These are phyloP conservation scores for Pleuronectes platessa DNA, from an alignment of 2,113 vertebrate genomes.

Conservation along the genomic window DNA sequence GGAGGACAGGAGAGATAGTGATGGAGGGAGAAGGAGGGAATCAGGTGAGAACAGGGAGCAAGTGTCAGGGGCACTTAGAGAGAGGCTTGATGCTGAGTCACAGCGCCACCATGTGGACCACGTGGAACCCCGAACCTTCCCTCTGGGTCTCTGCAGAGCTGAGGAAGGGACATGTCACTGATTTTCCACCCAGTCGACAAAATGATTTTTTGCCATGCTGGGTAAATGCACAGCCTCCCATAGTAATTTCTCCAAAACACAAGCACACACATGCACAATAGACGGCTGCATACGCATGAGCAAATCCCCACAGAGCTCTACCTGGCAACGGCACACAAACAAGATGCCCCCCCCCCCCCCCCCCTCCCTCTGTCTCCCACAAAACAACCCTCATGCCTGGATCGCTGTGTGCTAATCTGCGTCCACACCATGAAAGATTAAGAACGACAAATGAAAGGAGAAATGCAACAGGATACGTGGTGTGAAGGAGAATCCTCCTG, in stretches of 20 bases:
- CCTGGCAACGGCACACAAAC: slow-evolving; percentile 68
- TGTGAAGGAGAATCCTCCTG: slow-evolving; percentile 16
- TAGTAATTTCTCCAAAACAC: slow-evolving; percentile 65
- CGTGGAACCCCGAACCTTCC: neutral
- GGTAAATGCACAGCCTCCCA: slow-evolving; percentile 62
- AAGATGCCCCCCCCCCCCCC: neutral
- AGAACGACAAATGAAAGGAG: neutral
- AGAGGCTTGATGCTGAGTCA: slow-evolving; percentile 62
- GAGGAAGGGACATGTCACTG: slow-evolving; percentile 55
- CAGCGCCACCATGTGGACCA: slow-evolving; percentile 77
- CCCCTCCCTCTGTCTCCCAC: slow-evolving; percentile 17
- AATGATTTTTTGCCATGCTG: slow-evolving; percentile 63
- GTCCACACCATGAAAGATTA: neutral
- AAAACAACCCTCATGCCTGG: slow-evolving; percentile 31
- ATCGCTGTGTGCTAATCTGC: slow-evolving; percentile 9
- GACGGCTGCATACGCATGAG: slow-evolving; percentile 34
- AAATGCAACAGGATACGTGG: slow-evolving; percentile 2
- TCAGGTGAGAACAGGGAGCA: slow-evolving; percentile 68
- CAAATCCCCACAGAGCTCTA: slow-evolving; percentile 60
- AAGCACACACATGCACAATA: slow-evolving; percentile 48
- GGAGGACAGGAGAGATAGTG: slow-evolving; percentile 57
- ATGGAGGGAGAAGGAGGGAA: slow-evolving; percentile 44
- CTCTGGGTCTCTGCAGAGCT: slow-evolving; percentile 28
- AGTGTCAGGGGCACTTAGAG: slow-evolving; percentile 30
- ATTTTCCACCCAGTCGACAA: slow-evolving; percentile 74